Base-by-base conservation (phyloP, 2,113 vertebrate species). In the Crotalus horridus region DNA sequence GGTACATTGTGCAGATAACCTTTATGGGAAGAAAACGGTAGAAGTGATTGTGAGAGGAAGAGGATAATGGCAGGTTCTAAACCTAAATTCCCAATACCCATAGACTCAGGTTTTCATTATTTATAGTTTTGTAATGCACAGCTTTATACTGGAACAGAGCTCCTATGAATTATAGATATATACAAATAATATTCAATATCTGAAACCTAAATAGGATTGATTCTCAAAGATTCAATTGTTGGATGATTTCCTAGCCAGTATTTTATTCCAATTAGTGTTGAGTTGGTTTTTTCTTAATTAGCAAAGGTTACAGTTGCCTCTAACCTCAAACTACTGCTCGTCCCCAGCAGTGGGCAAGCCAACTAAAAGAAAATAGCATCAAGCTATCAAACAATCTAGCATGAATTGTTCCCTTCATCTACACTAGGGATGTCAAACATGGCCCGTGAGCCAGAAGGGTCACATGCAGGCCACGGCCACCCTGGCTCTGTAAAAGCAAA, bases 231-330 rank as follows among this genome's bases (percentile, higher is more conserved):
- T 74, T 69, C 58, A 88, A 88, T 29, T 61, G 59, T 33, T 69
- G 11, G 29, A 48, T 7, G 26, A 48, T 69, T 74, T 39, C 21
- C 11, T 89, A 92, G 39, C 20, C 13, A 26, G 39, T 55, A 20
- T 64, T n/a, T 89, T 81, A 46, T 24, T 74, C 87, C n/a, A 33
- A 48, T n/a, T 89, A 61, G 64, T 87, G n/a, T 51, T 89, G 87
- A 81, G 17, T 43, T 92, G 91, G 39, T 24, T 89, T 92, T 33
- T 56, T 61, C 87, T 92, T 54, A 89, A 92, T 89, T 89, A 89
- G 81, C 87, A 89, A 92, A 89, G 24, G 24, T 54, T 81, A 24
- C 53, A 81, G 29, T 89, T 89, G 61, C 56, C 61, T 89, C 15
- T 92, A 88, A 88, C 86, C 59, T 51, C 58, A 92, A 55, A 88